Evolutionary conservation across 1,140 invertebrate genomes (phyloP), one percentile per base, ranked within the genome.

Genomic region (Helicoverpa armigera): DNA sequence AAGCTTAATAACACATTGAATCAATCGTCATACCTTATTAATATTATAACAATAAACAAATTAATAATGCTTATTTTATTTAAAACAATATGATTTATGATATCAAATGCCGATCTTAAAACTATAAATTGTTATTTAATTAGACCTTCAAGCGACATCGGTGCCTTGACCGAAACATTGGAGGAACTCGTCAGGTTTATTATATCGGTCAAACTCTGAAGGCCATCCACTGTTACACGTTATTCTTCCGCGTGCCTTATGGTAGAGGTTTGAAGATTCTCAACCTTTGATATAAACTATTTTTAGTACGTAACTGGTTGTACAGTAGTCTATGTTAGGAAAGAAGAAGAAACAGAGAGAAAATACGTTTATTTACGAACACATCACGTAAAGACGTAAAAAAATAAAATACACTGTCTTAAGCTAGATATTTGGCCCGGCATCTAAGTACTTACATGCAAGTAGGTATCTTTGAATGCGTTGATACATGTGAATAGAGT

Each of bases 181-280:
- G 5, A 43, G 35, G 3, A 43, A 43, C 35, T 65, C 3, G 31
- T 65, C n/a, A 43, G 35, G 13, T 65, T 56, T 9, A 56, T n/a
- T 35, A 35, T 63, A 63, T 63, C 61, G 61, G 61, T 63, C 61
- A 63, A 63, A 63, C 35, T 43, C 48, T 65, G 29, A 29, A 63
- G 61, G 61, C 29, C 31, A 14, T 63, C 35, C 13, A 31, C 13
- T 10, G 56, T 65, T 65, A 10, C 31, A 13, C 2, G 7, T 7
- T 43, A 35, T 14, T 31, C 35, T 16, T 65, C n/a, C 16, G 14
- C 53, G 53, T 54, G 53, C 14, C n/a, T 54, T n/a, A 56, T n/a
- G 14, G 3, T 1, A n/a, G 4, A 14, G 53, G 1, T 43, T 9
- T 43, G 7, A 35, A 35, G 35, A 35, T 35, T 3, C 35, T 35